These are phyloP conservation scores for Dynastes tityus DNA, from an alignment of 2,888 invertebrate species.

Conservation along the genomic window DNA sequence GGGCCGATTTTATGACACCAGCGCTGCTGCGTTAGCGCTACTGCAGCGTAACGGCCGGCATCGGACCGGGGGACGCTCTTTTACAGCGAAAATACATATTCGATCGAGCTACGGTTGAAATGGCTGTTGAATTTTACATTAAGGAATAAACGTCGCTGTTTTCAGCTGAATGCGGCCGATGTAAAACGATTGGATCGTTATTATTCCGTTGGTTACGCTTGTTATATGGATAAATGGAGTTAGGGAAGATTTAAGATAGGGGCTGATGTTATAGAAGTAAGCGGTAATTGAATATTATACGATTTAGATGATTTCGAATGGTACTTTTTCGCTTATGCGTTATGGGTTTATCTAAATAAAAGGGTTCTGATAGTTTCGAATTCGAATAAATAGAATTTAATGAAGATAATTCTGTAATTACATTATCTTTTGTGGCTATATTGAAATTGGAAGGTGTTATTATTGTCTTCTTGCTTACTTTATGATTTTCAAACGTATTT, in stretches of 20 bases:
- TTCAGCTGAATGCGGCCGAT: neutral
- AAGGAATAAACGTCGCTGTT: slow-evolving; percentile 10
- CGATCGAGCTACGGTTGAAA: neutral
- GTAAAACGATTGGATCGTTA: neutral
- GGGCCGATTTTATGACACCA: neutral
- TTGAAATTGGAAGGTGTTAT: no score
- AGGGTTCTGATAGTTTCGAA: no score
- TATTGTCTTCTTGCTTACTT: no score
- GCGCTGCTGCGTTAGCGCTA: neutral
- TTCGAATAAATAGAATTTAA: no score
- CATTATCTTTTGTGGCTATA: no score
- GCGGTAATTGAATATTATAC: neutral
- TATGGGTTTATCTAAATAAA: no score
- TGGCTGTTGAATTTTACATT: slow-evolving; percentile 16
- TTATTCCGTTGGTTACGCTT: slow-evolving; percentile 6
- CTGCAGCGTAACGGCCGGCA: neutral
- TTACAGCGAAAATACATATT: slow-evolving; percentile 6
- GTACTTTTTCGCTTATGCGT: no score
- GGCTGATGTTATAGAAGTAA: neutral
- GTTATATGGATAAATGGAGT: slow-evolving; percentile 10
- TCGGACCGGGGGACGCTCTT: neutral
- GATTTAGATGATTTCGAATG: neutral
- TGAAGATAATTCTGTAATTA: no score
- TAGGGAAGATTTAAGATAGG: neutral
- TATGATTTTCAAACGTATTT: no score